Base-by-base conservation (phyloP, 2,888 invertebrate genomes). In the Altica lythri region DNA sequence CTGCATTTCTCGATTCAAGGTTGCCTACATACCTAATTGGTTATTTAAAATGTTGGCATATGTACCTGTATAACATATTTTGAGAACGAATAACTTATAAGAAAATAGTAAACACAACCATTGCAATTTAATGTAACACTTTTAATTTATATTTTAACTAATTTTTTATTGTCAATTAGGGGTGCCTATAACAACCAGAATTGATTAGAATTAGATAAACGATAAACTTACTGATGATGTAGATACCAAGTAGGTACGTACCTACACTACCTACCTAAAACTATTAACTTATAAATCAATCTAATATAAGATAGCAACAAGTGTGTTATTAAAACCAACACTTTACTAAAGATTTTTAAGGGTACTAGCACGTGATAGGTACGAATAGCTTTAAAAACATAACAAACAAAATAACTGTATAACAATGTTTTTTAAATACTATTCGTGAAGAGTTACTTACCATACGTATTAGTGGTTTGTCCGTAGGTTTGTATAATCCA, bases 401-500 rank as follows among this genome's bases (percentile, higher is more conserved):
- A 14, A 17, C 12, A 45, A 9, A 45, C 4, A 46, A 9, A 12
- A 46, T 46, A 25, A 16, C 34, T 34, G 2, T 46, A 22, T 45
- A 10, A 34, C 2, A 16, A 32, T 14, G 34, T 10, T 45, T 34
- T 45, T 45, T 45, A 45, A 45, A 45, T 18, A 17, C 22, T 12
- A 45, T 12, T 5, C 18, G 19, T 45, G 22, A 27, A 43, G 12
- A 12, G 22, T 34, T 17, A 46, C 46, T 46, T 22, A 46, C 46
- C 46, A 16, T 35, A 37, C 27, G 37, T 22, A 46, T 46, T 46
- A 35, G 46, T 46, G 35, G 46, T 46, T 8, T 46, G 46, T 8
- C 35, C 27, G 17, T 22, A 35, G 4, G n/a, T 46, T 45, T 46
- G 18, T 8, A 50, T 42, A 46, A 55, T 50, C 42, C 43, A 46